Conservation (phyloP, 92 coral and sea anemone genomes). For the Phenganax stokvisi region DNA sequence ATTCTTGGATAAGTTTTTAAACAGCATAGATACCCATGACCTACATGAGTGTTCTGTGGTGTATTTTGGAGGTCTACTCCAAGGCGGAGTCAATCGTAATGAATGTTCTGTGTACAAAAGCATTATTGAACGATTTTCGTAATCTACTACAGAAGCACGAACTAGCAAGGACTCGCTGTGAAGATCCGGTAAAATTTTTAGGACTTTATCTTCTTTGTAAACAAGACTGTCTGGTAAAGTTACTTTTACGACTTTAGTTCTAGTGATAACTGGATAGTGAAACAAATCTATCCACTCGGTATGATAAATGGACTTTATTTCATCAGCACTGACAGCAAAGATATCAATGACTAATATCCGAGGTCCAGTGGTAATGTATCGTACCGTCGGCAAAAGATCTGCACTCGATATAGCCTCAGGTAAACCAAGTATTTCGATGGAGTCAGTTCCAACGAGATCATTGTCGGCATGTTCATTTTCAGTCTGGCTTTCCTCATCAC, state of each 20-base stretch:
- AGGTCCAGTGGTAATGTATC: constrained; percentile 25
- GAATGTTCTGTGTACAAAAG: constrained; percentile 56
- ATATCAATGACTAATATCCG: constrained; percentile 61
- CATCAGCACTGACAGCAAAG: constrained; percentile 54
- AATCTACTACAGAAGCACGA: constrained; percentile 46
- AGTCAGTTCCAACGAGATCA: not conserved
- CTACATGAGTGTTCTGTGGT: constrained; percentile 57
- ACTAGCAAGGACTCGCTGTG: constrained; percentile 56
- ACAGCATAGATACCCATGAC: constrained; percentile 56
- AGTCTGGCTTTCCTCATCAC: not conserved
- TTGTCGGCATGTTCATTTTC: not conserved
- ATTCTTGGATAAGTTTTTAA: constrained; percentile 33
- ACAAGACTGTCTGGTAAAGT: constrained; percentile 65
- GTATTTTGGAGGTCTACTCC: constrained; percentile 74
- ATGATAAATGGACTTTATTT: constrained; percentile 48
- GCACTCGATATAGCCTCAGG: not conserved
- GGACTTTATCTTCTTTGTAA: constrained; percentile 65
- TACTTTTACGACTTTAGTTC: constrained; percentile 46
- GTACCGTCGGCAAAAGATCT: constrained; percentile 8
- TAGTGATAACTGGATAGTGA: constrained; percentile 49
- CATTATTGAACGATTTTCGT: constrained; percentile 47
- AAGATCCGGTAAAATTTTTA: constrained; percentile 63
- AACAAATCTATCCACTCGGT: constrained; percentile 47
- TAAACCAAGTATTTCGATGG: constrained; percentile 19
- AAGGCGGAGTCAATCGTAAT: constrained; percentile 57